These are phyloP conservation scores for Ostrea edulis DNA, from an alignment of 1,140 invertebrate genomes.

Conservation along the genomic window DNA sequence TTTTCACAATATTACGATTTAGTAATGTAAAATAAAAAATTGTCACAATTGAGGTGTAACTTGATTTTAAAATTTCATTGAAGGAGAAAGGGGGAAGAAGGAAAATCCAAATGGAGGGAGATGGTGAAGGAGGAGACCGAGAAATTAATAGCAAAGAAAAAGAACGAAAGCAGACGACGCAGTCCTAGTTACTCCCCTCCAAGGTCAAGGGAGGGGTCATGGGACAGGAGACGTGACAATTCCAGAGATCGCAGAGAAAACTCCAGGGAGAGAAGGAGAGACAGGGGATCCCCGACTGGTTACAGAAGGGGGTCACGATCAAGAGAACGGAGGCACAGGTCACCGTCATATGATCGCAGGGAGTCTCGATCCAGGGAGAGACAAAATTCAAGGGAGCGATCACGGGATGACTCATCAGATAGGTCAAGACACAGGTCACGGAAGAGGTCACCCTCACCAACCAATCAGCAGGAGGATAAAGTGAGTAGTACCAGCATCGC, in stretches of 20 bases:
- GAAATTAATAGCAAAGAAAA: neutral
- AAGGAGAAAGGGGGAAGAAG: constrained; percentile 21
- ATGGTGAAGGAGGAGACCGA: constrained; percentile 9
- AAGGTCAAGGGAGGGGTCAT: neutral
- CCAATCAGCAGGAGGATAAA: neutral
- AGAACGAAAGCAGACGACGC: neutral
- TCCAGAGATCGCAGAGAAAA: constrained; percentile 35
- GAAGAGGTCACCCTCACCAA: constrained; percentile 13
- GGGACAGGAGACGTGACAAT: neutral
- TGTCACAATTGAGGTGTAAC: neutral
- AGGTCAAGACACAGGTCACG: constrained; percentile 14
- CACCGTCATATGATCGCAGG: constrained; percentile 23
- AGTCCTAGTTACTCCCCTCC: constrained; percentile 10
- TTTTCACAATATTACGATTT: neutral
- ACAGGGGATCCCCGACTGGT: constrained; percentile 31
- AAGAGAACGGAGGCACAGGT: neutral
- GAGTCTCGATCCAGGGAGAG: neutral
- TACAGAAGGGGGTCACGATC: neutral
- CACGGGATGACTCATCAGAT: neutral
- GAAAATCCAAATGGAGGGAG: constrained; percentile 18
- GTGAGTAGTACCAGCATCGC: constrained; percentile 12
- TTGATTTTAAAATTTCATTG: neutral
- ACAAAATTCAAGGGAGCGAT: constrained; percentile 1
- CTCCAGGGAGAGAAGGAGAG: constrained; percentile 7
- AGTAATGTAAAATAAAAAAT: neutral